Percentiles rank a stretch among this genome's conserved stretches.
phyloP scores from a whole-genome alignment of 30 jellyfish, hydroid and myxozoan species.

The Chrysaora quinquecirrha region DNA sequence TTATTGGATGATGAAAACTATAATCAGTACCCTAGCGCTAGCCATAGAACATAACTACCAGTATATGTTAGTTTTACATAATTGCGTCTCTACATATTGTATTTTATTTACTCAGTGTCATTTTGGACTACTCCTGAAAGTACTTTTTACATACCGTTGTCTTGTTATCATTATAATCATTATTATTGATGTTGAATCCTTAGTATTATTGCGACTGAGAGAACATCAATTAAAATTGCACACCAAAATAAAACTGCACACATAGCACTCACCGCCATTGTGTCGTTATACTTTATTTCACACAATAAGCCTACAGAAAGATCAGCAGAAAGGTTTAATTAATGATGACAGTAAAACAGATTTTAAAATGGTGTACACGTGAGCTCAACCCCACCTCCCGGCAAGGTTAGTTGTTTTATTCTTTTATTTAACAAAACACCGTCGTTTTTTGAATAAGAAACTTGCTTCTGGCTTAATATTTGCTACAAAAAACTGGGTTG shows the following conservation, averaged over 20 bases:
- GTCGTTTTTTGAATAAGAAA: too few species aligned
- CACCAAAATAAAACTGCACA: not conserved
- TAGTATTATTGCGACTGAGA: not conserved
- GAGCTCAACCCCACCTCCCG: too few species aligned
- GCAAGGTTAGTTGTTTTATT: too few species aligned
- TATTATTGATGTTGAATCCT: not conserved
- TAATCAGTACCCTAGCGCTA: not conserved
- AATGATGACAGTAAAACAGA: too few species aligned
- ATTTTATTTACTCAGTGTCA: not conserved
- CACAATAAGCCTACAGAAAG: too few species aligned
- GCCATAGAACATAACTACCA: not conserved
- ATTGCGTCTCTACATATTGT: not conserved
- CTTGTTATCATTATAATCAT: not conserved
- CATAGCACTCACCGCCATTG: constrained; percentile 6
- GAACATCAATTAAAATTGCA: not conserved
- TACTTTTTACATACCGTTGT: not conserved
- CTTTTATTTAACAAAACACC: too few species aligned
- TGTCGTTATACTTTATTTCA: not conserved
- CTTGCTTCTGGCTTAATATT: too few species aligned
- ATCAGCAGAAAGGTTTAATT: too few species aligned
- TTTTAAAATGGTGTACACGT: too few species aligned
- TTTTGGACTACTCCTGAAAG: not conserved
- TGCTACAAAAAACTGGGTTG: too few species aligned
- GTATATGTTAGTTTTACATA: not conserved
- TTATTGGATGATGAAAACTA: not conserved